Evolutionary conservation across 1,140 invertebrate species (phyloP).

Genomic region (Armadillidium nasatum): DNA sequence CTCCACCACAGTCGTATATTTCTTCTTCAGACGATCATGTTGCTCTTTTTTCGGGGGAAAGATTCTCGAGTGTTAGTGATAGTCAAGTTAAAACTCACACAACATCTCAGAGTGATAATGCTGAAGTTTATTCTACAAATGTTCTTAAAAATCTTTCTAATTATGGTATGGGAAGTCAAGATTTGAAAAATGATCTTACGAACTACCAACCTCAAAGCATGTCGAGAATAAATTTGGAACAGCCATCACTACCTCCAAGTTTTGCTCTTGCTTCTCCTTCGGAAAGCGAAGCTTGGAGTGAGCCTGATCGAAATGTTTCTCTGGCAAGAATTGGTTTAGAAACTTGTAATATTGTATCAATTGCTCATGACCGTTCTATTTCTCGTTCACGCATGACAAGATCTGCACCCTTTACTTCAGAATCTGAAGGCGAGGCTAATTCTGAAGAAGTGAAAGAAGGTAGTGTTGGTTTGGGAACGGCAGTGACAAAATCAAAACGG

Average conservation of each 20-base stretch:
- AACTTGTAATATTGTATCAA: conserved; percentile 34
- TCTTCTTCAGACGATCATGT: conserved; percentile 23
- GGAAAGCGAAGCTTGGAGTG: conserved; percentile 71
- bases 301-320: conserved; percentile 73
- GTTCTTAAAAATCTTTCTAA: conserved; percentile 25
- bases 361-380: conserved; percentile 33
- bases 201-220: neutral
- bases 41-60: neutral
- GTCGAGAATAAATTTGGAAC: neutral
- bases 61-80: neutral
- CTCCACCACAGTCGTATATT: conserved; percentile 34
- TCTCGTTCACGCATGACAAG: conserved; percentile 25
- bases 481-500: conserved; percentile 30
- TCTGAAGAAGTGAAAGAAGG: conserved; percentile 21
- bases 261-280: conserved; percentile 38
- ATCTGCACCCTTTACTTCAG: conserved; percentile 35
- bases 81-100: neutral
- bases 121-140: conserved; percentile 36
- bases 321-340: conserved; percentile 66
- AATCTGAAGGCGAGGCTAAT: conserved; percentile 39
- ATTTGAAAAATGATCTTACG: too few species aligned
- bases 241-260: neutral
- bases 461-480: conserved; percentile 26
- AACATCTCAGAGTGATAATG: conserved; percentile 12
- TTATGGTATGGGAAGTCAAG: too few species aligned